Percentiles rank a stretch among this genome's conserved stretches.
These are phyloP conservation scores for Acanthurus tractus DNA, from an alignment of 2,797 vertebrate species.

Conservation along the genomic window DNA sequence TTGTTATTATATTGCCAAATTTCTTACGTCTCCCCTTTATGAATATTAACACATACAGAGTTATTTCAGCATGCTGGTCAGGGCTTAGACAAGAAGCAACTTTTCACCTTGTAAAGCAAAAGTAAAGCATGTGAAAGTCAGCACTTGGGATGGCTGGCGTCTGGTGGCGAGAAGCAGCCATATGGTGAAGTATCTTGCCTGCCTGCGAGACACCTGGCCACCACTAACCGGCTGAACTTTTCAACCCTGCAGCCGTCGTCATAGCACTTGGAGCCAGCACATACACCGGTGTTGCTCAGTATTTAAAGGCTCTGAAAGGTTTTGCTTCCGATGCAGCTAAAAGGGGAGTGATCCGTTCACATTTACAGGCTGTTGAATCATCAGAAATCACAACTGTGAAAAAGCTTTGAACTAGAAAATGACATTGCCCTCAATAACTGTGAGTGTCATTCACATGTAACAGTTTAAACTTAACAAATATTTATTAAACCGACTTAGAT, in stretches of 20 bases:
- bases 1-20: background rate
- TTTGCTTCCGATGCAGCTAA: conserved; percentile 5
- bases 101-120: conserved; percentile 54
- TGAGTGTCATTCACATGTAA: background rate
- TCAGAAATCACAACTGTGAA: background rate
- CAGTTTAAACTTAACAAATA: background rate
- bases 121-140: conserved; percentile 76
- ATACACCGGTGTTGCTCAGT: background rate
- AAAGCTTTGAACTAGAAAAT: background rate
- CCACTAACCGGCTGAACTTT: conserved; percentile 73
- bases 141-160: conserved; percentile 60
- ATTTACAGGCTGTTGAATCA: background rate
- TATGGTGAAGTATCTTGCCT: conserved; percentile 72
- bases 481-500: background rate
- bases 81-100: conserved; percentile 27
- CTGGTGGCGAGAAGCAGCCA: conserved; percentile 71
- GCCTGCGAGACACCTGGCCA: conserved; percentile 77
- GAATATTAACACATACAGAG: conserved; percentile 3
- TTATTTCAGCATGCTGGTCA: conserved; percentile 15
- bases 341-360: background rate
- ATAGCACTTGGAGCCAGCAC: conserved; percentile 23
- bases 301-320: conserved; percentile 4
- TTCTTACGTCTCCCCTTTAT: conserved; percentile 3
- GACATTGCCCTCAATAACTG: background rate
- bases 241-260: conserved; percentile 59